Evolutionary conservation across 2,113 vertebrate genomes (phyloP), one percentile per base, ranked within the genome.

Genomic region (Xyliphius kryptos): DNA sequence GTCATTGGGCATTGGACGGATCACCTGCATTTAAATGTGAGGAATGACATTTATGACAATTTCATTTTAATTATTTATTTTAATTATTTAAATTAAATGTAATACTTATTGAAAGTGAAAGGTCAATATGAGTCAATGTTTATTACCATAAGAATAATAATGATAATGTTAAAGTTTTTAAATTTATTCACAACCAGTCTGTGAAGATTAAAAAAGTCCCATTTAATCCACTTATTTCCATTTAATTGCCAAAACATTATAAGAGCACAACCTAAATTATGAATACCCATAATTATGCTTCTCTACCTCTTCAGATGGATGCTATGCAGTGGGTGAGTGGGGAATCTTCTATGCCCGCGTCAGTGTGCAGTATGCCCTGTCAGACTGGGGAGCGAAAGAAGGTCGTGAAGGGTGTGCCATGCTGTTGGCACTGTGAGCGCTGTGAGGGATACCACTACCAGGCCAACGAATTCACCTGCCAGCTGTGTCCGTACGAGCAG

Each of bases 361-460:
- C 95, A 0, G 89, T 97, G 58, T 98, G 95, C 83, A 98, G 95
- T 80, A 66, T 90, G 73, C 94, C 95, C 0, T 98, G 95, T 50
- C 88, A 85, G 71, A 85, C 88, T 0, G 95, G 95, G 0, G 94
- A 97, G 80, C 87, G 95, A 62, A 98, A 97, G 88, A 98, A 98
- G 79, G 93, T 89, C 0, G 94, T 97, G 74, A 97, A 98, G 69
- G 95, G 95, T 0, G 92, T 93, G 43, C 83, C 92, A 0, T 98
- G 96, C 83, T 98, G 96, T 76, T 98, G 96, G 96, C 93, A 94
- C 81, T 98, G 96, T 0, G 95, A 98, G 61, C 90, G 90, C 74
- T 98, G 96, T 0, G 92, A 95, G 69, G 96, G 95, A 0, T 98
- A 96, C 83, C 91, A 97, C 69, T 93, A 90, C 83, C 95, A 95